Conservation (phyloP, 1,140 invertebrate species). For the Amphibalanus amphitrite region DNA sequence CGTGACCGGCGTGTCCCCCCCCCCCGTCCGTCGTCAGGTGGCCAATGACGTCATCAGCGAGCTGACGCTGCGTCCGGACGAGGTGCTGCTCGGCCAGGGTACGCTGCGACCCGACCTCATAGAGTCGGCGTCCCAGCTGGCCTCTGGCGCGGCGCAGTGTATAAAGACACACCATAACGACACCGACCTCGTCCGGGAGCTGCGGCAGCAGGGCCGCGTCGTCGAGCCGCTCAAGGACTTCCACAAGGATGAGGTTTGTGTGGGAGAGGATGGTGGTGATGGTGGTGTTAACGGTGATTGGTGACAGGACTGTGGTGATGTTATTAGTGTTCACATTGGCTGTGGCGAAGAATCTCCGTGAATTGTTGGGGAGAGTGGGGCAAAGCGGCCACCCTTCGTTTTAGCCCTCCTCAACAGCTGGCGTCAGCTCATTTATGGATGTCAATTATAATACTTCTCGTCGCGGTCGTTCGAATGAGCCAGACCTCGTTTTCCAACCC, state of each 20-base stretch:
- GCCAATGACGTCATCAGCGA: constrained; percentile 65
- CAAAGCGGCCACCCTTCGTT: no score
- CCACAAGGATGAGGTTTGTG: constrained; percentile 89
- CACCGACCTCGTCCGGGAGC: constrained; percentile 76
- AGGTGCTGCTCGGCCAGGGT: constrained; percentile 71
- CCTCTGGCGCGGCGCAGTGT: constrained; percentile 67
- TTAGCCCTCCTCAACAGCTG: no score
- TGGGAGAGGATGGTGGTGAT: no score
- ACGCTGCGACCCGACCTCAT: constrained; percentile 94
- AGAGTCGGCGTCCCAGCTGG: constrained; percentile 81
- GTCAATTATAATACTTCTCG: no score
- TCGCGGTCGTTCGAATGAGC: no score
- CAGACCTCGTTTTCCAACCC: no score
- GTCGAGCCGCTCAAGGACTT: constrained; percentile 98
- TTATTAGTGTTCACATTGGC: background rate
- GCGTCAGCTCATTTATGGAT: no score
- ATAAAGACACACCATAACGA: constrained; percentile 99
- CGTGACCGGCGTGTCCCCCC: no score
- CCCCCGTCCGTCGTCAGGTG: constrained; percentile 28
- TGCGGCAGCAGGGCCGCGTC: constrained; percentile 69
- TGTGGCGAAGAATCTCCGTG: background rate
- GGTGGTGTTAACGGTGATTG: no score
- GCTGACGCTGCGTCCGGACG: constrained; percentile 63
- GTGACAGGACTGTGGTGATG: background rate
- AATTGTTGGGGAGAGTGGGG: no score